phyloP scores from a whole-genome alignment of 2,888 invertebrate genomes.

The Shargacucullia verbasci region DNA sequence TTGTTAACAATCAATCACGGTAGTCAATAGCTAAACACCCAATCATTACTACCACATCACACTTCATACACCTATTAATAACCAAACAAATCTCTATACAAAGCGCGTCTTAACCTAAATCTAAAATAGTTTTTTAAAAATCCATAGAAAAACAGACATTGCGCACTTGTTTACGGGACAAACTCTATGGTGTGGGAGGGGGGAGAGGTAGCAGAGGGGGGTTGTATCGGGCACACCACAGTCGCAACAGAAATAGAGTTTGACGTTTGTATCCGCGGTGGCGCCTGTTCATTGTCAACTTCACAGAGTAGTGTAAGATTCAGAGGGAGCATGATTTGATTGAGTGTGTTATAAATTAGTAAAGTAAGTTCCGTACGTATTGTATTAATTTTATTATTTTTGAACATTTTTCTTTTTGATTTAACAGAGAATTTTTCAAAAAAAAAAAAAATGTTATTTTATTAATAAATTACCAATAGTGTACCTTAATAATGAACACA shows the following conservation, averaged over 20 bases:
- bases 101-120: conserved; percentile 60
- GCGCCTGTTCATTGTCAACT: conserved; percentile 89
- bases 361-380: no score
- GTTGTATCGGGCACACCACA: conserved; percentile 73
- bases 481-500: no score
- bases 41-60: conserved; percentile 19
- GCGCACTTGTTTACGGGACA: conserved; percentile 76
- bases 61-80: conserved; percentile 32
- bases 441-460: no score
- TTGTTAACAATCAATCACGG: no score
- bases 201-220: conserved; percentile 42
- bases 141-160: conserved; percentile 70
- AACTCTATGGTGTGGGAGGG: conserved; percentile 51
- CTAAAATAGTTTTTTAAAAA: conserved; percentile 73
- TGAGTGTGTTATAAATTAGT: not conserved
- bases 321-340: conserved; percentile 54
- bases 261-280: conserved; percentile 87
- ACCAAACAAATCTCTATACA: conserved; percentile 30
- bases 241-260: conserved; percentile 86
- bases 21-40: no score
- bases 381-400: no score
- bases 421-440: no score
- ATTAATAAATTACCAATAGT: no score
- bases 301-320: conserved; percentile 67
- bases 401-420: no score